A percentile compares a stretch with the other conserved stretches of the same genome.
phyloP scores from a whole-genome alignment of 1,140 invertebrate species.

The Conus ventricosus region DNA sequence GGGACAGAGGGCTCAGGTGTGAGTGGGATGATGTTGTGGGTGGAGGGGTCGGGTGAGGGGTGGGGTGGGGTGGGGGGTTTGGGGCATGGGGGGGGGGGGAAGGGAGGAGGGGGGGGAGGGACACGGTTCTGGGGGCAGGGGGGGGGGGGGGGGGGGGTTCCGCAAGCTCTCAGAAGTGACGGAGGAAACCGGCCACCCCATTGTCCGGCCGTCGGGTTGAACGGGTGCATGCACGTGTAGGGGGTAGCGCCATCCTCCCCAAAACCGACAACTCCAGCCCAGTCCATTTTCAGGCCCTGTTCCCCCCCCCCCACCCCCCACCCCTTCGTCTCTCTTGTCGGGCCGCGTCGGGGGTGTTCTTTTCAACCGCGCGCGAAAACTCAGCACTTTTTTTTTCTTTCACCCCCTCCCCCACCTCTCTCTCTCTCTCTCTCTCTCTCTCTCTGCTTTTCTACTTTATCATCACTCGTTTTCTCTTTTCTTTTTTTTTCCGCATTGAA shows the following conservation, averaged over 20 bases:
- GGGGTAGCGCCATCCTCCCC: neutral
- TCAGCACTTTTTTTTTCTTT: too few species aligned
- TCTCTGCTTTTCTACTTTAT: too few species aligned
- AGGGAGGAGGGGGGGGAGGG: neutral
- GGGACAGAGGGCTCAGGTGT: neutral
- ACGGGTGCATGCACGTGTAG: constrained; percentile 7
- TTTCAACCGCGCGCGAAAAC: too few species aligned
- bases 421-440: too few species aligned
- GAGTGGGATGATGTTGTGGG: neutral
- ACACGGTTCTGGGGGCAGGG: too few species aligned
- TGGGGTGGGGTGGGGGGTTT: neutral
- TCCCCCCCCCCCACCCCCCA: neutral
- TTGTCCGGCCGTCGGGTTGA: neutral
- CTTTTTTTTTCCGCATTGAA: too few species aligned
- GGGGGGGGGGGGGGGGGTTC: neutral
- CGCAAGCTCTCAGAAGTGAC: neutral
- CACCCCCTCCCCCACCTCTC: too few species aligned
- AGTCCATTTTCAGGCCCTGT: neutral
- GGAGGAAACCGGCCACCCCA: neutral
- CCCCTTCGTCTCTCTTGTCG: too few species aligned
- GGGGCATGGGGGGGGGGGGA: neutral
- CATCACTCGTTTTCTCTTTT: neutral
- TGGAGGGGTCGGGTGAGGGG: neutral
- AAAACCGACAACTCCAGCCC: neutral
- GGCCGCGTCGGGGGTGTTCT: too few species aligned